Percentiles rank a stretch among this genome's conserved stretches.
Conservation (phyloP, 2,113 vertebrate genomes). For the Tinamus guttatus region DNA sequence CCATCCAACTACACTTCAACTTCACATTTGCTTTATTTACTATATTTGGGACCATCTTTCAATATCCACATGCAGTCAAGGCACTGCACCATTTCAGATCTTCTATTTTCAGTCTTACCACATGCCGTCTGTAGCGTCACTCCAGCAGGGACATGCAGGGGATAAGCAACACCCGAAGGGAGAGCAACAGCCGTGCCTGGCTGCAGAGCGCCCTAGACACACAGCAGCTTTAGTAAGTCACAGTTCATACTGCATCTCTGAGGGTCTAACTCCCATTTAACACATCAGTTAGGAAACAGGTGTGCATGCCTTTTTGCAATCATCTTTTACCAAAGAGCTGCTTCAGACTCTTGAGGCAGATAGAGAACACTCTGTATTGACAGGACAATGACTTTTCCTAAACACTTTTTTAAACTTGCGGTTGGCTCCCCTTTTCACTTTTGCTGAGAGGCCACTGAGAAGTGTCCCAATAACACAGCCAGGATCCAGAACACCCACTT, state of each 20-base stretch:
- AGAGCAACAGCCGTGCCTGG: slow-evolving; percentile 81
- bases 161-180: slow-evolving; percentile 85
- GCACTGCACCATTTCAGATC: neutral
- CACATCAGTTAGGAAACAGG: rapidly evolving
- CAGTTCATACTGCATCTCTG: neutral
- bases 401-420: neutral
- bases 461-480: neutral
- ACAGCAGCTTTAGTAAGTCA: slow-evolving; percentile 9
- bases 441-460: neutral
- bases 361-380: neutral
- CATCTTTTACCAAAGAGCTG: neutral
- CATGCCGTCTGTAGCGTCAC: slow-evolving; percentile 90
- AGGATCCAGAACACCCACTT: neutral
- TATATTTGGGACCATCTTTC: neutral
- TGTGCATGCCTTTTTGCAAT: neutral
- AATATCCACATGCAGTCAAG: neutral
- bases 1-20: neutral
- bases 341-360: neutral
- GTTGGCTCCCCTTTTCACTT: neutral
- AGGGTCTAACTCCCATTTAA: neutral
- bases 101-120: slow-evolving; percentile 76
- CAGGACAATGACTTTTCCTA: neutral
- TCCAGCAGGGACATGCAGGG: slow-evolving; percentile 91
- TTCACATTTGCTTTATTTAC: neutral
- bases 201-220: slow-evolving; percentile 78